Evolutionary conservation across 2,888 invertebrate genomes (phyloP).

Genomic region (Drosophila paranaensis): DNA sequence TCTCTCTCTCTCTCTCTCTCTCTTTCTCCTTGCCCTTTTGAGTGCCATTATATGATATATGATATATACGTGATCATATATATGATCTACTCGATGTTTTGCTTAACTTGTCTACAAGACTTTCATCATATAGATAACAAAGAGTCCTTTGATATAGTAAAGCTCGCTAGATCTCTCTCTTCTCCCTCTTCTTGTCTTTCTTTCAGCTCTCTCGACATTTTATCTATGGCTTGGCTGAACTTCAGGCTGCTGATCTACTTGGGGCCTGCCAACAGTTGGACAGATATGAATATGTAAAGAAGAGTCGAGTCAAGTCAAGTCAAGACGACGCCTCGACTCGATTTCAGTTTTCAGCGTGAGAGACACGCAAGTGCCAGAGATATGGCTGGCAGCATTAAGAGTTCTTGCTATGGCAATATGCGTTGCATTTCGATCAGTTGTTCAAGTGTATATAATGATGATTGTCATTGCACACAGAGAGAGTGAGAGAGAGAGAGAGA

Average conservation of each 20-base stretch:
- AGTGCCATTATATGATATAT: no score
- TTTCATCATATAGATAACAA: background rate
- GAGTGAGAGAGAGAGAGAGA: conserved; percentile 7
- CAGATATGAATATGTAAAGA: conserved; percentile 2
- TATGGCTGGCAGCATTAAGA: conserved; percentile 12
- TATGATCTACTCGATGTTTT: background rate
- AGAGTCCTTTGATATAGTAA: background rate
- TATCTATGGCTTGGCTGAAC: conserved; percentile 29
- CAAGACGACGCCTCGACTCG: conserved; percentile 18
- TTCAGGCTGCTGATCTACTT: conserved; percentile 40
- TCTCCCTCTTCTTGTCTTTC: background rate
- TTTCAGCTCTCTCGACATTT: conserved; percentile 1
- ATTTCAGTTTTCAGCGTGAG: conserved; percentile 23
- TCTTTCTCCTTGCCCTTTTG: no score
- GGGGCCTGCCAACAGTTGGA: conserved; percentile 11
- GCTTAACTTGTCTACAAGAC: no score
- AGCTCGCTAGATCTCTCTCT: no score
- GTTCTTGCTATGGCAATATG: conserved; percentile 21
- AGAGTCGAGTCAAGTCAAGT: conserved; percentile 4
- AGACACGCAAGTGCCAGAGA: conserved; percentile 24
- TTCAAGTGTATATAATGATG: conserved; percentile 69
- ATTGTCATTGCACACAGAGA: conserved; percentile 59
- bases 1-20: background rate
- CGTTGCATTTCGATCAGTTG: conserved; percentile 32
- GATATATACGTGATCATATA: background rate